A percentile compares a stretch with the other conserved stretches of the same genome.
phyloP scores from a whole-genome alignment of 1,140 invertebrate genomes.

The Aphidius ervi region DNA sequence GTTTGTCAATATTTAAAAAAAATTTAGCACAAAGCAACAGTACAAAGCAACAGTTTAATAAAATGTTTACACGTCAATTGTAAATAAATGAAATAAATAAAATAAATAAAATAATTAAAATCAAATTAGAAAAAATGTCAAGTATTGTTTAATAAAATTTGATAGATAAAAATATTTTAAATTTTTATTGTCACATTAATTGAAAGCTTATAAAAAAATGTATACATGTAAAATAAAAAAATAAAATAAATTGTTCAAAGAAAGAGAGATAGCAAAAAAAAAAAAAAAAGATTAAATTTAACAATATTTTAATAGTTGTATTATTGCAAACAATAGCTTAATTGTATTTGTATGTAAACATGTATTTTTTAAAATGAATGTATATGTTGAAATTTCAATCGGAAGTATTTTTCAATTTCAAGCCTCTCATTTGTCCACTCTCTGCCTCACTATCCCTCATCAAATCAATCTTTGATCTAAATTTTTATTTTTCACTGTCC shows the following conservation, averaged over 20 bases:
- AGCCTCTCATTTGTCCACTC: neutral
- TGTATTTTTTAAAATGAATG: neutral
- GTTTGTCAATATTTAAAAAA: too few relatives aligned
- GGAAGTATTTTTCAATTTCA: conserved; percentile 9
- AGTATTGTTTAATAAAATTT: too few relatives aligned
- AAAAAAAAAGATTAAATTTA: neutral
- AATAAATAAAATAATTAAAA: too few relatives aligned
- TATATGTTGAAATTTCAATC: conserved; percentile 5
- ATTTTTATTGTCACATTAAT: too few relatives aligned
- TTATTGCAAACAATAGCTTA: conserved; percentile 1
- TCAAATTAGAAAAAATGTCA: too few relatives aligned
- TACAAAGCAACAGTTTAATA: too few relatives aligned
- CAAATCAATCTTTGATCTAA: conserved; percentile 18
- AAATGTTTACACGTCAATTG: too few relatives aligned
- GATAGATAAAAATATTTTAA: too few relatives aligned
- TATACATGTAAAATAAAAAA: neutral
- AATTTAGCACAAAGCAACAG: too few relatives aligned
- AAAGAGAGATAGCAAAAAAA: neutral
- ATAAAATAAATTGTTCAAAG: neutral
- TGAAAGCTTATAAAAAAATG: too few relatives aligned
- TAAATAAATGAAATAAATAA: too few relatives aligned
- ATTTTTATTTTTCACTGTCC: conserved; percentile 15
- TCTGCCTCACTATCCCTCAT: conserved; percentile 10
- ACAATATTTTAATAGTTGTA: conserved; percentile 1
- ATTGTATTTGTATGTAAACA: neutral